phyloP scores from a whole-genome alignment of 2,797 vertebrate genomes.

The Coranthus polyacanthus region DNA sequence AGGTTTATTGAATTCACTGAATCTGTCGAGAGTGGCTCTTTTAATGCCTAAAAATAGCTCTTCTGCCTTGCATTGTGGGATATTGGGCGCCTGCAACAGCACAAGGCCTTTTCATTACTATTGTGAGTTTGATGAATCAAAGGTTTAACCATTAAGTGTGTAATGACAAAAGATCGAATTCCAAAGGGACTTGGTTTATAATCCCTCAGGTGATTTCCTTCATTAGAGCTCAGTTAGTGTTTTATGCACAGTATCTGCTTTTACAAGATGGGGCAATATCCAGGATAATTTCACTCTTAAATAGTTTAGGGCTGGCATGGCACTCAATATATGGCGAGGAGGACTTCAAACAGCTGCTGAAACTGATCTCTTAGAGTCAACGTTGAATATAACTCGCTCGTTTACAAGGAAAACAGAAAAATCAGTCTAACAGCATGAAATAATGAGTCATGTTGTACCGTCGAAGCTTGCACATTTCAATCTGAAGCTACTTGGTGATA shows the following conservation, averaged over 20 bases:
- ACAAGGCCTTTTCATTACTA: constrained; percentile 39
- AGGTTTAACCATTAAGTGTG: background rate
- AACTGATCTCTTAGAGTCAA: no score
- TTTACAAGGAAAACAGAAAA: no score
- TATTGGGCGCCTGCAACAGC: constrained; percentile 31
- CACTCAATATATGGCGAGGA: background rate
- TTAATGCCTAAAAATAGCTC: constrained; percentile 56
- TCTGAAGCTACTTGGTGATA: constrained; percentile 11
- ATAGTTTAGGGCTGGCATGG: background rate
- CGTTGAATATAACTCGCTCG: no score
- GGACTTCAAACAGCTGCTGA: background rate
- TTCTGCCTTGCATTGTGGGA: constrained; percentile 32
- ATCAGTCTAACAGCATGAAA: no score
- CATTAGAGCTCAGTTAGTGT: constrained; percentile 35
- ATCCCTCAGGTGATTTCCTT: constrained; percentile 11
- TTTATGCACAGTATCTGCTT: constrained; percentile 21
- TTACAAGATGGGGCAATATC: constrained; percentile 9
- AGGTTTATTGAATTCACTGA: constrained; percentile 27
- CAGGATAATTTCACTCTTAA: constrained; percentile 2
- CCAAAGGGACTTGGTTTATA: constrained; percentile 12
- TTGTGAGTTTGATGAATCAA: constrained; percentile 45
- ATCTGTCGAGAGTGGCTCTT: constrained; percentile 27
- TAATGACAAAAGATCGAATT: constrained; percentile 21
- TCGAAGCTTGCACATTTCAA: constrained; percentile 24
- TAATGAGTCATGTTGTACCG: background rate